These are phyloP conservation scores for Penaeus vannamei DNA, from an alignment of 1,140 invertebrate genomes.

Conservation along the genomic window DNA sequence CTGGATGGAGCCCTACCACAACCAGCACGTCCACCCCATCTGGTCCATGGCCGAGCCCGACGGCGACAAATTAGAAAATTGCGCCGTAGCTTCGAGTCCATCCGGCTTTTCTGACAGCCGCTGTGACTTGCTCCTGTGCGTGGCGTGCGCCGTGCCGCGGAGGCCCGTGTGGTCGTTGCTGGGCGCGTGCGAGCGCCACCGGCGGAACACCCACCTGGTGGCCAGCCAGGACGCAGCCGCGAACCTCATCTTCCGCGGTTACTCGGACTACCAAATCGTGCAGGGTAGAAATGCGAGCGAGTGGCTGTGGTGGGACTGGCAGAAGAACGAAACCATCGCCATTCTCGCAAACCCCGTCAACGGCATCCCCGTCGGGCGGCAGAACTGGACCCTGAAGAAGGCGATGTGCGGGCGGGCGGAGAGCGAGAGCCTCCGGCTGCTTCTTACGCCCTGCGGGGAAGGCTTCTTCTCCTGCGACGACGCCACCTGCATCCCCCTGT, in stretches of 20 bases:
- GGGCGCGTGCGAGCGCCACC: constrained; percentile 60
- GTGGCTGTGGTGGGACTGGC: constrained; percentile 62
- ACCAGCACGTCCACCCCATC: constrained; percentile 39
- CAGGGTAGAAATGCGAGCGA: constrained; percentile 39
- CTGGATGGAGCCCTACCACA: constrained; percentile 54
- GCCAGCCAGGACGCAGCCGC: constrained; percentile 49
- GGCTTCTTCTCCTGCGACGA: constrained; percentile 72
- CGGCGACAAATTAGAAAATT: constrained; percentile 60
- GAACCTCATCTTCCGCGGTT: constrained; percentile 58
- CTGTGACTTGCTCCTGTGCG: constrained; percentile 58
- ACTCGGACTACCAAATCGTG: constrained; percentile 59
- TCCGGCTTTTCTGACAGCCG: constrained; percentile 50
- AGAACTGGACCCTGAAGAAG: constrained; percentile 54
- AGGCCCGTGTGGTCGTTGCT: constrained; percentile 57
- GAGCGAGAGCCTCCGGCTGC: constrained; percentile 40
- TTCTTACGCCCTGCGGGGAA: constrained; percentile 56
- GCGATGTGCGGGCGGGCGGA: constrained; percentile 53
- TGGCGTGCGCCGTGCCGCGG: constrained; percentile 56
- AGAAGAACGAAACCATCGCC: constrained; percentile 56
- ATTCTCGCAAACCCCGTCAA: constrained; percentile 46
- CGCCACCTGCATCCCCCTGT: constrained; percentile 73
- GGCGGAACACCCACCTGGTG: constrained; percentile 60
- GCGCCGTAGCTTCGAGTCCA: constrained; percentile 54
- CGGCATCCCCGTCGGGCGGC: constrained; percentile 59
- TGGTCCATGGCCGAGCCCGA: constrained; percentile 62